Base-by-base conservation (phyloP, 2,113 vertebrate genomes). In the Petroica traversi region DNA sequence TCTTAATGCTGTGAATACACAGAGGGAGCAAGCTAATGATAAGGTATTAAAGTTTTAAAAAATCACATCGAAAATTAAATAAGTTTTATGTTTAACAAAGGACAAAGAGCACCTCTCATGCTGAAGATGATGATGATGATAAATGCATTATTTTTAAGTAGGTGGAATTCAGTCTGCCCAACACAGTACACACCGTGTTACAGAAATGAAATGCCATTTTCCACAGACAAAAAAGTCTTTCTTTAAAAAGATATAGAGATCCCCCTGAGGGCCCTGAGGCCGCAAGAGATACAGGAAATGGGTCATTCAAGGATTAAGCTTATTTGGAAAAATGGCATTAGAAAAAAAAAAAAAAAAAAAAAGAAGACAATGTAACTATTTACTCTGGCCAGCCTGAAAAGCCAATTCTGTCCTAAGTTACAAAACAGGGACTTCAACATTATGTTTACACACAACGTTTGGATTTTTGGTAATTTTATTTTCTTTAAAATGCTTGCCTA, bases 201-300 rank as follows among this genome's bases (percentile, higher is more conserved):
- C 89, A 91, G 41, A 94, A 58, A 71, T 57, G 62, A 89, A 85
- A 62, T 36, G 48, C 31, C 59, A 59, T 79, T 82, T 54, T 63
- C n/a, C 51, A 92, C 40, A 71, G 45, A 96, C 94, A 96, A 96
- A 85, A 95, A 88, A 51, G 75, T n/a, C 78, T 91, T 97, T 94
- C 67, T 96, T 95, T 89, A 88, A 95, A 89, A 38, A 92, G 85
- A 96, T 77, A 96, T 22, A 85, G 71, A 95, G 67, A 92, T 86
- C 72, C 25, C 90, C 69, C 88, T 11, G 57, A 92, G 93, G 89
- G 93, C 85, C 36, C 75, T 96, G 46, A 26, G 12, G 31, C 92
- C 67, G 71, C 76, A 78, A 93, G 92, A 96, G 89, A 95, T 88
- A 95, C 92, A 96, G 95, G 94, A 96, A 96, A 88, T 74, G 74